Evolutionary conservation across 2,113 vertebrate species (phyloP).

Genomic region (Mesitornis unicolor): DNA sequence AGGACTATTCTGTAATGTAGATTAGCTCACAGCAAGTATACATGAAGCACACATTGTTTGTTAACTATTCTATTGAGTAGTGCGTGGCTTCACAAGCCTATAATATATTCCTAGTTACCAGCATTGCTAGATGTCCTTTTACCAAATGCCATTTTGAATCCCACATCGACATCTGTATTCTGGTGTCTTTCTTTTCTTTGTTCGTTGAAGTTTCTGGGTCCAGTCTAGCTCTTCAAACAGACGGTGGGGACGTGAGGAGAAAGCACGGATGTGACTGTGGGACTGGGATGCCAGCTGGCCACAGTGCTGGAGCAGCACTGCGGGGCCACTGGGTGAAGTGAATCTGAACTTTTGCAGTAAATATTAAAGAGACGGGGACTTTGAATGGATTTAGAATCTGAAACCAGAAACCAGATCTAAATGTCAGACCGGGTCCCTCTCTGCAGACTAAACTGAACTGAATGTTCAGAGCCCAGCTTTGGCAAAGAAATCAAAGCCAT

Average conservation of each 20-base stretch:
- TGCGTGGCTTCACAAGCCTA: neutral
- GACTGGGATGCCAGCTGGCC: neutral
- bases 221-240: neutral
- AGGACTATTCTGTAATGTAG: neutral
- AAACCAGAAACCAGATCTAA: slow-evolving; percentile 25
- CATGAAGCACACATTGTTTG: neutral
- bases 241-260: neutral
- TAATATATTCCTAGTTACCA: too few species aligned
- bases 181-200: neutral
- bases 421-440: neutral
- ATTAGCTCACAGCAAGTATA: neutral
- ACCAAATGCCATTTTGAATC: neutral
- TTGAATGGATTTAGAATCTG: slow-evolving; percentile 15
- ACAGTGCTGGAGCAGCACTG: neutral
- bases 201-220: neutral
- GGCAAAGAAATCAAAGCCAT: neutral
- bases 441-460: slow-evolving; percentile 26
- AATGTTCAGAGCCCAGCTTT: slow-evolving; percentile 5
- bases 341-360: slow-evolving; percentile 10
- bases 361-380: neutral
- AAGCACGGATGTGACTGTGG: neutral
- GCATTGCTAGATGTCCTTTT: neutral
- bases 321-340: neutral
- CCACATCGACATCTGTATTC: neutral
- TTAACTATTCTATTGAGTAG: neutral